Evolutionary conservation across 2,888 invertebrate species (phyloP).

Genomic region (Julus scanicus): DNA sequence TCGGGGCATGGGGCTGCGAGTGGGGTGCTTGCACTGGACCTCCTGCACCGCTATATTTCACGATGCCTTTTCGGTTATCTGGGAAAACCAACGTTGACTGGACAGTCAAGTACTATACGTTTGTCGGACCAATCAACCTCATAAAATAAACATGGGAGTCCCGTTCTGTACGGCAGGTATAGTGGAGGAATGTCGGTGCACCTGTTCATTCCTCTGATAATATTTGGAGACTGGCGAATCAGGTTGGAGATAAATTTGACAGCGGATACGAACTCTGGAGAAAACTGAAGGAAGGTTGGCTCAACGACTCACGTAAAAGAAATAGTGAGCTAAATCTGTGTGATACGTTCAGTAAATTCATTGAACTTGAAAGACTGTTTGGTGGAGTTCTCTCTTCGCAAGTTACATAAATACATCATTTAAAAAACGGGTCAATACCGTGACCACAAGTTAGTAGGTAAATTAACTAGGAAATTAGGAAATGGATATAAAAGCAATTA

Average conservation of each 20-base stretch:
- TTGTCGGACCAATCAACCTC: slow-evolving; percentile 61
- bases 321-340: too few relatives aligned
- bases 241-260: background rate
- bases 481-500: too few relatives aligned
- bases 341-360: too few relatives aligned
- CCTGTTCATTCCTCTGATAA: slow-evolving; percentile 62
- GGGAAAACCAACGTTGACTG: slow-evolving; percentile 64
- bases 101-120: slow-evolving; percentile 64
- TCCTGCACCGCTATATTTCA: slow-evolving; percentile 63
- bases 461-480: too few relatives aligned
- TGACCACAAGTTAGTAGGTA: too few relatives aligned
- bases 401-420: too few relatives aligned
- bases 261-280: slow-evolving; percentile 51
- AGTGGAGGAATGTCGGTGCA: slow-evolving; percentile 63
- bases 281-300: background rate
- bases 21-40: slow-evolving; percentile 64
- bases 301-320: background rate
- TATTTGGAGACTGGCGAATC: slow-evolving; percentile 62
- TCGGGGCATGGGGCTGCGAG: slow-evolving; percentile 63
- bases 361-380: too few relatives aligned
- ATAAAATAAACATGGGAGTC: slow-evolving; percentile 63
- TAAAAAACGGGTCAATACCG: too few relatives aligned
- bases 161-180: slow-evolving; percentile 64
- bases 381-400: too few relatives aligned
- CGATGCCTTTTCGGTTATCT: slow-evolving; percentile 62